Evolutionary conservation across 92 coral and sea anemone genomes (phyloP).

Genomic region (Zoanthus sansibaricus): DNA sequence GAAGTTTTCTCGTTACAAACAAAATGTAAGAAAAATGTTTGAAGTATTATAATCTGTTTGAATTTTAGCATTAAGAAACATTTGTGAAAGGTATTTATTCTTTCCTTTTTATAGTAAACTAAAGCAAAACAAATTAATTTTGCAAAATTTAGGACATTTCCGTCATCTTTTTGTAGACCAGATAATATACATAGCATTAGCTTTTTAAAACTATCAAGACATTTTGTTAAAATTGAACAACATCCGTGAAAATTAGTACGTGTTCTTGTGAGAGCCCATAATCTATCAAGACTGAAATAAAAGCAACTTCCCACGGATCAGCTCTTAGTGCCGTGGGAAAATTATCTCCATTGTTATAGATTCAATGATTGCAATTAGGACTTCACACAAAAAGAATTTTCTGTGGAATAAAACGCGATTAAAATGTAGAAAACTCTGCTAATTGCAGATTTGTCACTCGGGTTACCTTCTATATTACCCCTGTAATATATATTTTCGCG

Average conservation of each 20-base stretch:
- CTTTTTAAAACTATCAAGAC: too few species aligned
- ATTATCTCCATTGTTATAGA: background rate
- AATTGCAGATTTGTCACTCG: background rate
- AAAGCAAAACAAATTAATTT: background rate
- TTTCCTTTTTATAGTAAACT: background rate
- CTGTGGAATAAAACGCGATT: too few species aligned
- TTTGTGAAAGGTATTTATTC: background rate
- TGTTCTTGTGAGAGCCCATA: background rate
- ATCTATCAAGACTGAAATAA: background rate
- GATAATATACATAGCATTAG: too few species aligned
- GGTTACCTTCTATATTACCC: background rate
- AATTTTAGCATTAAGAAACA: background rate
- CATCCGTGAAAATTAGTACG: background rate
- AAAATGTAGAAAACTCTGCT: background rate
- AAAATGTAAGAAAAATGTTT: background rate
- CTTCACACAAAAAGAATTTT: background rate
- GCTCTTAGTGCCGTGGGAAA: constrained; percentile 19
- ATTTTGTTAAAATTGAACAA: too few species aligned
- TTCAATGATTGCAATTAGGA: background rate
- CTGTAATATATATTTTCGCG: background rate
- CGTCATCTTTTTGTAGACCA: too few species aligned
- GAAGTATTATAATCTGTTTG: background rate
- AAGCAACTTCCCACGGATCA: background rate
- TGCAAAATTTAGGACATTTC: background rate
- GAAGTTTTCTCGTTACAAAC: background rate